phyloP scores from a whole-genome alignment of 2,113 vertebrate genomes.

The Sorex araneus region DNA sequence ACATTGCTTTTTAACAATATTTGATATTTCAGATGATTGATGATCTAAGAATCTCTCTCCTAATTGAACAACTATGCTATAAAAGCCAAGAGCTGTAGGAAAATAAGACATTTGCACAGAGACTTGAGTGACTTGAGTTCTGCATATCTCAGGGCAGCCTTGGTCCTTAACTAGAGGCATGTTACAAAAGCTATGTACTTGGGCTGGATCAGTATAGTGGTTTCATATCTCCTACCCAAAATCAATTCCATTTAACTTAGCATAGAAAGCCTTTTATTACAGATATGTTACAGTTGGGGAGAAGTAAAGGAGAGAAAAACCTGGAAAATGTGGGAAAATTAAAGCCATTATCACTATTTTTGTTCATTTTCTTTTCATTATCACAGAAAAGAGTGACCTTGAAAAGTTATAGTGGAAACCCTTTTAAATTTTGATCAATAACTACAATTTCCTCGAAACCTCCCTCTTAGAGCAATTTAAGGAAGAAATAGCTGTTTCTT shows the following conservation, averaged over 20 bases:
- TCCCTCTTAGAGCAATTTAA: constrained; percentile 51
- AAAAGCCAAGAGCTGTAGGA: constrained; percentile 55
- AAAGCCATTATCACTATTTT: constrained; percentile 34
- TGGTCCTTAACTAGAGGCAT: neutral
- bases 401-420: constrained; percentile 11
- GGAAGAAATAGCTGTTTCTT: constrained; percentile 51
- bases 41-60: constrained; percentile 61
- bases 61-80: constrained; percentile 60
- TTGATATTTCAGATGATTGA: constrained; percentile 68
- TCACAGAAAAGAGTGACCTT: constrained; percentile 32
- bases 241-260: constrained; percentile 28
- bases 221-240: constrained; percentile 36
- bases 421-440: constrained; percentile 5
- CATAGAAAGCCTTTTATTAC: constrained; percentile 17
- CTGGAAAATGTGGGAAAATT: constrained; percentile 43
- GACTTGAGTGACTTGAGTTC: neutral
- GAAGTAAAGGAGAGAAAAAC: constrained; percentile 49
- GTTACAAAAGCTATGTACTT: constrained; percentile 12
- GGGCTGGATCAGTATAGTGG: neutral
- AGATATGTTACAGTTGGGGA: constrained; percentile 11
- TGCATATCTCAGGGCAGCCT: constrained; percentile 14
- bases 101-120: constrained; percentile 49
- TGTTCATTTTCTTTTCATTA: constrained; percentile 38
- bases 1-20: constrained; percentile 62
- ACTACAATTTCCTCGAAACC: constrained; percentile 28